Percentiles rank a stretch among this genome's conserved stretches.
These are phyloP conservation scores for Ochlodes sylvanus DNA, from an alignment of 2,888 invertebrate species.

Conservation along the genomic window DNA sequence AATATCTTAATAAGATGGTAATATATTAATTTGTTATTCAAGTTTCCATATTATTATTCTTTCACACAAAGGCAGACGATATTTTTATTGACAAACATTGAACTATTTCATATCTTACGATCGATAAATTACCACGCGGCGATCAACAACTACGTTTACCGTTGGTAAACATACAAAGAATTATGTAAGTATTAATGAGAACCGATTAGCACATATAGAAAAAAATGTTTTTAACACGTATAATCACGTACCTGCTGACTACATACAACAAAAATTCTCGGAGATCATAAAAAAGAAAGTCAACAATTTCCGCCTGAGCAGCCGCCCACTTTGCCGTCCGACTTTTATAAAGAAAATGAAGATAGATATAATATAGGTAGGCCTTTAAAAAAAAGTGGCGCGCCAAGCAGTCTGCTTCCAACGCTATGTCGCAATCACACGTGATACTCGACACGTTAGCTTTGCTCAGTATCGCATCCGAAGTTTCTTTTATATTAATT, in stretches of 20 bases:
- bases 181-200: background rate
- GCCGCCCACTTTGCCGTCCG: constrained; percentile 63
- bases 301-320: constrained; percentile 64
- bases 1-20: constrained; percentile 55
- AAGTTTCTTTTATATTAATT: constrained; percentile 30
- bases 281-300: constrained; percentile 80
- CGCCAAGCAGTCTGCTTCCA: constrained; percentile 80
- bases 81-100: constrained; percentile 43
- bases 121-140: constrained; percentile 33
- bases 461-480: constrained; percentile 53
- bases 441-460: constrained; percentile 52
- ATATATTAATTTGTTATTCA: constrained; percentile 39
- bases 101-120: no score
- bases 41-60: background rate
- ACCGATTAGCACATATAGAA: constrained; percentile 10
- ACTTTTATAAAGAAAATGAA: constrained; percentile 68
- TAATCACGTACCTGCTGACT: constrained; percentile 46
- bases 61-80: background rate
- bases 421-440: constrained; percentile 59
- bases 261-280: constrained; percentile 61
- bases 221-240: constrained; percentile 48
- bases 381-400: constrained; percentile 71
- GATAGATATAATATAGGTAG: constrained; percentile 46
- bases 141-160: background rate
- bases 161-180: no score